Percentiles rank a stretch among this genome's conserved stretches.
These are phyloP conservation scores for Bibio marci DNA, from an alignment of 2,888 invertebrate genomes.

Conservation along the genomic window DNA sequence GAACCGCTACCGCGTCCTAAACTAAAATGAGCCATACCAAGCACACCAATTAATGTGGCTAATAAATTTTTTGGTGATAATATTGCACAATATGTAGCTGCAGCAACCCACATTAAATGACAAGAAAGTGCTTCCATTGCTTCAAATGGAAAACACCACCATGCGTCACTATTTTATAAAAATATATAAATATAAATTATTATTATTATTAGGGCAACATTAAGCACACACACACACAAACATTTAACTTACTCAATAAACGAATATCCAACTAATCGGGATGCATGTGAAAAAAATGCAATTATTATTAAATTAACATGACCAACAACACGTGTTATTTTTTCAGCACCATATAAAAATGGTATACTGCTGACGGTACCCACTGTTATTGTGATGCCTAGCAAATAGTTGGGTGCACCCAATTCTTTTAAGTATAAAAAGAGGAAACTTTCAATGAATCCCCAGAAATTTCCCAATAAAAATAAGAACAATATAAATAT, in stretches of 20 bases:
- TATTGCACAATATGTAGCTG: constrained; percentile 72
- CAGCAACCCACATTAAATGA: constrained; percentile 82
- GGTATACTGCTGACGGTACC: constrained; percentile 71
- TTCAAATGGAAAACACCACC: constrained; percentile 82
- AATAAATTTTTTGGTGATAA: constrained; percentile 67
- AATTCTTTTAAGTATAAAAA: constrained; percentile 73
- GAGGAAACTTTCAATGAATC: constrained; percentile 75
- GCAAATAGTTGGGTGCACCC: constrained; percentile 63
- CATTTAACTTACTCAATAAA: constrained; percentile 54
- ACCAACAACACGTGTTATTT: constrained; percentile 62
- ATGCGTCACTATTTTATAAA: constrained; percentile 45
- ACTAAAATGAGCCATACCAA: constrained; percentile 81
- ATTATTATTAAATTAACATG: constrained; percentile 70
- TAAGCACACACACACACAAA: neutral
- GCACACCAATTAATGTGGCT: constrained; percentile 71
- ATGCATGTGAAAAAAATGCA: constrained; percentile 71
- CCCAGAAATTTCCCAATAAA: constrained; percentile 71
- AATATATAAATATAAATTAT: neutral
- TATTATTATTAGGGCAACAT: neutral
- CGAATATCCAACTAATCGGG: constrained; percentile 66
- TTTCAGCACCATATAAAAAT: constrained; percentile 68
- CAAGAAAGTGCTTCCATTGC: constrained; percentile 73
- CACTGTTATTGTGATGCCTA: constrained; percentile 74
- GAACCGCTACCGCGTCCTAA: constrained; percentile 70
- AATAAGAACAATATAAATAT: constrained; percentile 68